phyloP scores from a whole-genome alignment of 2,113 vertebrate species.

The Turdus rufiventris region DNA sequence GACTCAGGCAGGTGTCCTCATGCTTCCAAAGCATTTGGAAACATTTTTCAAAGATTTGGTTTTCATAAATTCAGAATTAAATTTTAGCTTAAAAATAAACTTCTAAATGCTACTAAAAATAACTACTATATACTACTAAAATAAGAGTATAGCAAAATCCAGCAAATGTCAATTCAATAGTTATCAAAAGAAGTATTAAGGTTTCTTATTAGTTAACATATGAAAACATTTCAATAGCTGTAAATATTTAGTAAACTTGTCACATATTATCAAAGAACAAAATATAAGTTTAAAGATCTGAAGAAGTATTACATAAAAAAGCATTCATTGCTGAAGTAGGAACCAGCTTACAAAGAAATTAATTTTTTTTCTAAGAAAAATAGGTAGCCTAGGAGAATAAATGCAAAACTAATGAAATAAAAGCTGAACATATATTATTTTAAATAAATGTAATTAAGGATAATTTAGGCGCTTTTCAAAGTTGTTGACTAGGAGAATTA shows the following conservation, averaged over 20 bases:
- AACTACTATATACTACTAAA: background rate
- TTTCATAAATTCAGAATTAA: background rate
- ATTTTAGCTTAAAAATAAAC: background rate
- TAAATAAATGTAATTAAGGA: background rate
- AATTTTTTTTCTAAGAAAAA: background rate
- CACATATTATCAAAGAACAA: background rate
- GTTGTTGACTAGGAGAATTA: background rate
- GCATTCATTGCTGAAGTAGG: background rate
- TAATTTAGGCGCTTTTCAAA: background rate
- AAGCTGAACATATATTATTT: background rate
- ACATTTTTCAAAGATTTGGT: background rate
- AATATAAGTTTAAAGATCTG: background rate
- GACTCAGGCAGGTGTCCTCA: background rate
- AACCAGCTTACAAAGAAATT: background rate
- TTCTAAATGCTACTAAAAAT: background rate
- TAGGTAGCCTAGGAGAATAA: background rate
- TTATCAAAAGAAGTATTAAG: background rate
- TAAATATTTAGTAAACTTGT: background rate
- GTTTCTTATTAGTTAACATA: background rate
- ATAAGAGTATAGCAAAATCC: background rate
- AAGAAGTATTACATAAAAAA: background rate
- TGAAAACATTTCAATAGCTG: background rate
- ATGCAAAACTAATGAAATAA: background rate
- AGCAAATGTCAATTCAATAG: background rate
- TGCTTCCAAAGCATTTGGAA: background rate